Evolutionary conservation across 2,797 vertebrate genomes (phyloP), one percentile per base, ranked within the genome.

Genomic region (Betta splendens): DNA sequence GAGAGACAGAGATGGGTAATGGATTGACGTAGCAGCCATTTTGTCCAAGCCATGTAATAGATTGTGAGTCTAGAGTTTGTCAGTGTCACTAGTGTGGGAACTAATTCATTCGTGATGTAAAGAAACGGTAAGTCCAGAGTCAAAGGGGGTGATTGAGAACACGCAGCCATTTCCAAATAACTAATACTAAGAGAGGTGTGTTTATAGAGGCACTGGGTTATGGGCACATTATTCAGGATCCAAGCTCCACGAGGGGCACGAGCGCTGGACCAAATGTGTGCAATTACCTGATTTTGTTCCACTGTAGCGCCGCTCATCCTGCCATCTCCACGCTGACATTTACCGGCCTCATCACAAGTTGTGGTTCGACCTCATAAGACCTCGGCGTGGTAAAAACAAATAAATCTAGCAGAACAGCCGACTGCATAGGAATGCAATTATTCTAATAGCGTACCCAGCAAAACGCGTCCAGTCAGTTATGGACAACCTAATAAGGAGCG

Each of bases 401-500:
- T 77, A 81, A 84, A 89, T 85, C 76, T 60, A 71, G 73, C 59
- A 40, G 76, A 88, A 83, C 68, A 78, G 67, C 12, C 10, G 56
- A 78, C 70, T 83, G 81, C 68, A 80, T 63, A 55, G 73, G 78
- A 83, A 87, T 82, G 80, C 84, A 90, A 91, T 91, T 89, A 91
- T 88, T 89, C 84, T 85, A 88, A 90, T 86, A 80, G 84, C 81
- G 73, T 59, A 63, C 48, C 76, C 69, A 62, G 79, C 70, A 73
- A 88, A 83, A 83, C 77, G 80, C 75, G 77, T 76, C 66, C 72
- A 78, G 75, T 77, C 77, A 84, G 80, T 82, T 82, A 85, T 81
- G 83, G 75, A 87, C 81, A 86, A 85, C 56, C 83, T 84, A 86
- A 89, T 90, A 87, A 88, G 69, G 68, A 72, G 51, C 42, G 56